phyloP scores from a whole-genome alignment of 2,797 vertebrate genomes.

The Natrix natrix region DNA sequence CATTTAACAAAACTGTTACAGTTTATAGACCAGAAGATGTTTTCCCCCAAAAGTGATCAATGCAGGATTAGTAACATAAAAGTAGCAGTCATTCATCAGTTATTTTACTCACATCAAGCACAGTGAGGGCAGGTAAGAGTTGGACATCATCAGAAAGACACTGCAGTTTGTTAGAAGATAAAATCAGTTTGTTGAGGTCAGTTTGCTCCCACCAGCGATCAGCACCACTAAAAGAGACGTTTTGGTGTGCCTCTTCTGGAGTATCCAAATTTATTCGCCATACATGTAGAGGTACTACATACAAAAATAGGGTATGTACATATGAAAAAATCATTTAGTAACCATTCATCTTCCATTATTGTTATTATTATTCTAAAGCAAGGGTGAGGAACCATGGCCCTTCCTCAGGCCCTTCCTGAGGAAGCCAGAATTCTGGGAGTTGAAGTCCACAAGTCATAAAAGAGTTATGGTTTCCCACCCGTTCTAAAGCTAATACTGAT shows the following conservation, averaged over 20 bases:
- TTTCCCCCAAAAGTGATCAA: fast-evolving
- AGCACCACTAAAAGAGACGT: slow-evolving; percentile 77
- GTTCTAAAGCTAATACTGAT: not conserved
- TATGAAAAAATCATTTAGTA: fast-evolving
- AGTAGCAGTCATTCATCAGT: fast-evolving
- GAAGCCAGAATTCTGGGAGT: too few relatives aligned
- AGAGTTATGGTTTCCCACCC: too few relatives aligned
- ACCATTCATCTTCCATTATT: fast-evolving
- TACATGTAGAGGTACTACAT: slow-evolving; percentile 84
- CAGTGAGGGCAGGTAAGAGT: slow-evolving; percentile 81
- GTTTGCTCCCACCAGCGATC: slow-evolving; percentile 98
- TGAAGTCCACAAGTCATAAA: too few relatives aligned
- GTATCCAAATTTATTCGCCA: slow-evolving; percentile 90
- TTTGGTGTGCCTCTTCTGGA: slow-evolving; percentile 82
- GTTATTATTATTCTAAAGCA: not conserved
- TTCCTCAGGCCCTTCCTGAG: too few relatives aligned
- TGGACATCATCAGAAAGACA: slow-evolving; percentile 83
- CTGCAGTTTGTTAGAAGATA: slow-evolving; percentile 89
- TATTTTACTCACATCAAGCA: slow-evolving; percentile 83
- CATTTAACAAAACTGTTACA: not conserved
- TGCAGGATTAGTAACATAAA: fast-evolving
- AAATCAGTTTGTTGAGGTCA: slow-evolving; percentile 87
- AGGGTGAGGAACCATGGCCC: too few relatives aligned
- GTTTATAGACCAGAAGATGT: not conserved
- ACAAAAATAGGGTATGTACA: not conserved